These are phyloP conservation scores for Drosophila guanche DNA, from an alignment of 1,140 invertebrate species.

Conservation along the genomic window DNA sequence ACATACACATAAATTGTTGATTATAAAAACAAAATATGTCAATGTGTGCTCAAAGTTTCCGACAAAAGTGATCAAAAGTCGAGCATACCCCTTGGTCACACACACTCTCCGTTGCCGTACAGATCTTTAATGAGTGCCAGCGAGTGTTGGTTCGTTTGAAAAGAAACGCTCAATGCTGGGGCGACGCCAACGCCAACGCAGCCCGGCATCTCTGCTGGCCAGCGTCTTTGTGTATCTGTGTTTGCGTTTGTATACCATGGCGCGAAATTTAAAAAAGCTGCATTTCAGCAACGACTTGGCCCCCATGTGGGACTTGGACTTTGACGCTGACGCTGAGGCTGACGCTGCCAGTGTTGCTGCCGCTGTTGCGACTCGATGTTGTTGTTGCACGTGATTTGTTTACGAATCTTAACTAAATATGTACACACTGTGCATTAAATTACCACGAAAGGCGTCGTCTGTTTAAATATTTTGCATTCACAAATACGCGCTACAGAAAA, in stretches of 20 bases:
- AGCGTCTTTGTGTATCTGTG: neutral
- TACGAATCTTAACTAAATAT: constrained; percentile 76
- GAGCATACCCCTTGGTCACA: neutral
- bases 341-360: constrained; percentile 14
- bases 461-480: constrained; percentile 61
- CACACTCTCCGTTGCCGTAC: constrained; percentile 15
- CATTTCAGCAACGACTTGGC: constrained; percentile 24
- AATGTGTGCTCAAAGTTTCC: neutral
- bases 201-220: constrained; percentile 10
- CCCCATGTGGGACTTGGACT: constrained; percentile 4
- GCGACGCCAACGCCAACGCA: constrained; percentile 55
- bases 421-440: constrained; percentile 73
- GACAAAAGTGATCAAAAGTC: neutral
- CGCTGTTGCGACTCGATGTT: constrained; percentile 27
- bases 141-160: constrained; percentile 32
- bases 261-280: constrained; percentile 45
- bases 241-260: too few relatives aligned
- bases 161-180: constrained; percentile 49
- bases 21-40: neutral
- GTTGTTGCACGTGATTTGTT: constrained; percentile 77
- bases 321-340: neutral
- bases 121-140: constrained; percentile 52
- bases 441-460: constrained; percentile 67
- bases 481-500: constrained; percentile 37
- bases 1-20: too few relatives aligned